Evolutionary conservation across 2,113 vertebrate species (phyloP).

Genomic region (Tretioscincus oriximinensis): DNA sequence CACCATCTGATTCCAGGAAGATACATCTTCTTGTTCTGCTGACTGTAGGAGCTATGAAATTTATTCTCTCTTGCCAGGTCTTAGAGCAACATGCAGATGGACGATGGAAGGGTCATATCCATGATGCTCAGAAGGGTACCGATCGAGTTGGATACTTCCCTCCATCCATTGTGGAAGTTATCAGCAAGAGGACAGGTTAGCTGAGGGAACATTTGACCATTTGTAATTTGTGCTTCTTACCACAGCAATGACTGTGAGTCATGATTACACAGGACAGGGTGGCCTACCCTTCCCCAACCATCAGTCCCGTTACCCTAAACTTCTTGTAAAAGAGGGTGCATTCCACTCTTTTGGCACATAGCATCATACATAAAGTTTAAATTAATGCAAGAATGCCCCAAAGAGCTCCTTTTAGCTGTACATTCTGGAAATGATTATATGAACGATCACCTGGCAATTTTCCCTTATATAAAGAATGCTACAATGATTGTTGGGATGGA

Average conservation of each 20-base stretch:
- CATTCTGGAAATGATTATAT: background rate
- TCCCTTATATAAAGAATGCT: background rate
- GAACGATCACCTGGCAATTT: background rate
- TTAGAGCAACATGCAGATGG: slow-evolving; percentile 91
- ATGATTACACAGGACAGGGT: background rate
- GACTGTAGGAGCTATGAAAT: background rate
- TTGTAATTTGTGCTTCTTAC: no score
- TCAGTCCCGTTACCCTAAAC: background rate
- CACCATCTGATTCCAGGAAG: background rate
- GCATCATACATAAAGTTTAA: no score
- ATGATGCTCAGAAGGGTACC: slow-evolving; percentile 86
- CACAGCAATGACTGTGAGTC: background rate
- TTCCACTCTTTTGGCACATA: background rate
- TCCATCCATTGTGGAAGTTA: slow-evolving; percentile 92
- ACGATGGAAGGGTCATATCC: slow-evolving; percentile 96
- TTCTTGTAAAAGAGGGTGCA: background rate
- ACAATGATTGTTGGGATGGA: background rate
- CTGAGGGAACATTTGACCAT: background rate
- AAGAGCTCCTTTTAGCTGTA: background rate
- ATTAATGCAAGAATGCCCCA: background rate
- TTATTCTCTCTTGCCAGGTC: slow-evolving; percentile 71
- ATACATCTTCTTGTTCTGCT: background rate
- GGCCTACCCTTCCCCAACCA: background rate
- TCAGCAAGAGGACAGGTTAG: slow-evolving; percentile 88
- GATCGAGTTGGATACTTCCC: slow-evolving; percentile 95